Conservation (phyloP, 2,888 invertebrate species). For the Drosophila sordidapex region DNA sequence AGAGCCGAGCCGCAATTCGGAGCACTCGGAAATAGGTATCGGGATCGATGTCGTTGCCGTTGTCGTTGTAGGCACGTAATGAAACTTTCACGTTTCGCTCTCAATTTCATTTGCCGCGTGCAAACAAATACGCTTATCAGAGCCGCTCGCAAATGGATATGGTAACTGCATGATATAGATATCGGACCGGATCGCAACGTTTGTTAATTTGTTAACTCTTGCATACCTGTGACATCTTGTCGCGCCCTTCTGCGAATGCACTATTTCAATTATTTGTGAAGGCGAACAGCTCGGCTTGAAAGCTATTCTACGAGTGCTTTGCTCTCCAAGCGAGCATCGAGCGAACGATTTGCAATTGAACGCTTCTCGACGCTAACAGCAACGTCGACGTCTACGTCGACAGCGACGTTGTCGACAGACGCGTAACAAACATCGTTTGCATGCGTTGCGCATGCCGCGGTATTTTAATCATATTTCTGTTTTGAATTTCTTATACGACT, state of each 20-base stretch:
- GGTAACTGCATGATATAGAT: conserved; percentile 43
- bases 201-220: conserved; percentile 20
- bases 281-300: conserved; percentile 53
- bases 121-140: conserved; percentile 32
- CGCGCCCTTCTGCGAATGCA: conserved; percentile 37
- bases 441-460: conserved; percentile 67
- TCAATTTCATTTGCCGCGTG: conserved; percentile 60
- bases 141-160: conserved; percentile 9
- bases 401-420: conserved; percentile 13
- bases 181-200: conserved; percentile 9
- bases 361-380: conserved; percentile 4
- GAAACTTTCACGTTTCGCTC: conserved; percentile 68
- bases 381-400: conserved; percentile 6
- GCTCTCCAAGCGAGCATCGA: conserved; percentile 50
- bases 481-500: conserved; percentile 28
- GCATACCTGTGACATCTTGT: conserved; percentile 71
- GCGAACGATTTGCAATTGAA: conserved; percentile 38
- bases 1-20: conserved; percentile 15
- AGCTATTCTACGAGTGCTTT: conserved; percentile 65
- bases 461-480: conserved; percentile 57
- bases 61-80: conserved; percentile 31
- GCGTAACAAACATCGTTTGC: conserved; percentile 62
- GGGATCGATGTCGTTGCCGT: conserved; percentile 35
- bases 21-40: conserved; percentile 8
- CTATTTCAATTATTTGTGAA: background rate